Conservation (phyloP, 2,113 vertebrate genomes). For the Tringa solitaria region DNA sequence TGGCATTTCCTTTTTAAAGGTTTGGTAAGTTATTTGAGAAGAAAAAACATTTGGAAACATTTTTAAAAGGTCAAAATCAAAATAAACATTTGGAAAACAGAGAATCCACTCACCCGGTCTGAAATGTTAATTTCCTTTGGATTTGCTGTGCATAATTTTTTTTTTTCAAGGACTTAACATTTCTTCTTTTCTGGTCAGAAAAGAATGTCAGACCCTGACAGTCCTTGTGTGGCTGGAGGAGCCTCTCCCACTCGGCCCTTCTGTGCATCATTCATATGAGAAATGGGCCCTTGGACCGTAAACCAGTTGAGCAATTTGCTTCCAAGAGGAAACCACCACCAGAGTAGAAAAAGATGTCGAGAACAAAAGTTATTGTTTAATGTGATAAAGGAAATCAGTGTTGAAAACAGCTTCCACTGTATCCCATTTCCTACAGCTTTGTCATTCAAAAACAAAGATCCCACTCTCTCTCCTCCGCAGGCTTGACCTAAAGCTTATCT, state of each 20-base stretch:
- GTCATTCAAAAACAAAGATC: background rate
- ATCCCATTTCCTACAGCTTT: background rate
- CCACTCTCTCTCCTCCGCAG: background rate
- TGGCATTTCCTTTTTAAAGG: slow-evolving; percentile 11
- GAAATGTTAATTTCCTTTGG: slow-evolving; percentile 37
- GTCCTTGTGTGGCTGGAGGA: background rate
- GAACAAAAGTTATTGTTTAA: slow-evolving; percentile 59
- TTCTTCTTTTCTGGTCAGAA: slow-evolving; percentile 26
- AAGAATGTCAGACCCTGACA: slow-evolving; percentile 23
- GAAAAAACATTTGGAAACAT: slow-evolving; percentile 32
- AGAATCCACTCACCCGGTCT: background rate
- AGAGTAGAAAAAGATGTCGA: slow-evolving; percentile 35
- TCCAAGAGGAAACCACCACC: slow-evolving; percentile 21
- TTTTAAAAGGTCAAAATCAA: slow-evolving; percentile 58
- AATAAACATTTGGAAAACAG: slow-evolving; percentile 40
- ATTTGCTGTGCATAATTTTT: background rate
- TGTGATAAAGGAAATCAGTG: slow-evolving; percentile 35
- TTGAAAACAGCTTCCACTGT: slow-evolving; percentile 25
- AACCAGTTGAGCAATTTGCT: background rate
- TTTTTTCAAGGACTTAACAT: background rate
- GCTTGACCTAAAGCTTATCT: background rate
- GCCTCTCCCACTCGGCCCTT: background rate
- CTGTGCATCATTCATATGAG: background rate
- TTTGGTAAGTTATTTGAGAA: slow-evolving; percentile 13
- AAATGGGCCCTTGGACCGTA: background rate